Conservation (phyloP, 2,888 invertebrate species). For the Allacma fusca region DNA sequence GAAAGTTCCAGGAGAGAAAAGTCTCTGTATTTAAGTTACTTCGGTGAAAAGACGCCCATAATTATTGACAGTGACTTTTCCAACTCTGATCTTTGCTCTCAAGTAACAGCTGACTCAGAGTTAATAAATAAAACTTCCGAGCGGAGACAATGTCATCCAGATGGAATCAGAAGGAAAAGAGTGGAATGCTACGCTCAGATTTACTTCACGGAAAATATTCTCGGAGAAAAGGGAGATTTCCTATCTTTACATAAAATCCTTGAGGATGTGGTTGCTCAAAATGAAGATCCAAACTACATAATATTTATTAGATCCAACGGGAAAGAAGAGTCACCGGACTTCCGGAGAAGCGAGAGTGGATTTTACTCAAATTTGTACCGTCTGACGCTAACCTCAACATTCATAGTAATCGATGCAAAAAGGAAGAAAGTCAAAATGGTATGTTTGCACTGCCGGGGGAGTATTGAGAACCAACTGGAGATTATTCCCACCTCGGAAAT, state of each 20-base stretch:
- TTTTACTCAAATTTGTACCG: constrained; percentile 36
- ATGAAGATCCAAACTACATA: constrained; percentile 29
- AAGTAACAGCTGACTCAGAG: neutral
- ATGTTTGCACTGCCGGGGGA: constrained; percentile 33
- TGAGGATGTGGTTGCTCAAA: neutral
- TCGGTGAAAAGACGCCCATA: neutral
- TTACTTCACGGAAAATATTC: constrained; percentile 24
- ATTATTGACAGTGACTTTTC: neutral
- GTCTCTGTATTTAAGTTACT: neutral
- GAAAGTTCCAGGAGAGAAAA: neutral
- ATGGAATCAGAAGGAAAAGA: neutral
- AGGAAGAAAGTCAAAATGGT: constrained; percentile 20
- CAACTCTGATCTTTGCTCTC: neutral
- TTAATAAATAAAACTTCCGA: neutral
- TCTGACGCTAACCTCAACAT: constrained; percentile 30
- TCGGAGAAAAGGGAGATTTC: constrained; percentile 25
- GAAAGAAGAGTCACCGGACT: neutral
- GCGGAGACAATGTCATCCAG: neutral
- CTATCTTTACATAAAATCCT: constrained; percentile 24
- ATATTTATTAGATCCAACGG: constrained; percentile 13
- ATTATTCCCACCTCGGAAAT: neutral
- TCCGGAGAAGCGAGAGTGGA: constrained; percentile 21
- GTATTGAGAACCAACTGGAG: neutral
- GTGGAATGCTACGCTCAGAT: constrained; percentile 18
- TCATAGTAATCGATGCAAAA: constrained; percentile 20